Percentiles rank a stretch among this genome's conserved stretches.
Conservation (phyloP, 2,113 vertebrate genomes). For the Lonchura striata region DNA sequence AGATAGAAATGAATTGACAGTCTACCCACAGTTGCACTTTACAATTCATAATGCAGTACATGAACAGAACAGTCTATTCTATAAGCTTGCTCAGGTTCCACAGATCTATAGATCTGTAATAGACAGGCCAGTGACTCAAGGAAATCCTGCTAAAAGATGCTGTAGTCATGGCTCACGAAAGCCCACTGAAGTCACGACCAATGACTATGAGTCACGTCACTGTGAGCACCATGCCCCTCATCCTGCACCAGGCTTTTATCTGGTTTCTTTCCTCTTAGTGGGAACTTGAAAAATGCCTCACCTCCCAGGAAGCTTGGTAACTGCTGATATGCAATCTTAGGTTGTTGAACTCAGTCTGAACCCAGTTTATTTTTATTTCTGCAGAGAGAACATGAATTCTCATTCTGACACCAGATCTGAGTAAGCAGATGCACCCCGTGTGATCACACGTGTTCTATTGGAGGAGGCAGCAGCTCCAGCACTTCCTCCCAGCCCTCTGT, state of each 20-base stretch:
- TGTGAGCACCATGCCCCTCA: not conserved
- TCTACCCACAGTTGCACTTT: slow-evolving; percentile 40
- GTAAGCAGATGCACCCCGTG: not conserved
- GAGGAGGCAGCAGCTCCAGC: not conserved
- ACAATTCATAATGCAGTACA: not conserved
- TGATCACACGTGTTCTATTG: not conserved
- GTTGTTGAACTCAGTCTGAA: slow-evolving; percentile 49
- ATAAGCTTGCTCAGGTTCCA: not conserved
- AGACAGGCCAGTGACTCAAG: slow-evolving; percentile 39
- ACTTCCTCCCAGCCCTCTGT: not conserved
- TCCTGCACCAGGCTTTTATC: not conserved
- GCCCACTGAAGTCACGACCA: slow-evolving; percentile 29
- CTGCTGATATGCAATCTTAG: not conserved
- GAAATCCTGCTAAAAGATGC: not conserved
- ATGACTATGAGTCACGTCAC: not conserved
- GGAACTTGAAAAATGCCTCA: not conserved
- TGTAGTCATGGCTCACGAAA: not conserved
- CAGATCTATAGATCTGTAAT: not conserved
- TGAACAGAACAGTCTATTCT: slow-evolving; percentile 12
- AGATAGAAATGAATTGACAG: slow-evolving; percentile 27
- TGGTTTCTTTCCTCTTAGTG: not conserved
- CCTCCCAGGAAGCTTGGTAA: not conserved
- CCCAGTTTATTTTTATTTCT: slow-evolving; percentile 62
- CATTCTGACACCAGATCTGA: slow-evolving; percentile 35
- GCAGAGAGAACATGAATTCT: slow-evolving; percentile 8